Evolutionary conservation across 2,113 vertebrate species (phyloP).

Genomic region (Vulpes lagopus): DNA sequence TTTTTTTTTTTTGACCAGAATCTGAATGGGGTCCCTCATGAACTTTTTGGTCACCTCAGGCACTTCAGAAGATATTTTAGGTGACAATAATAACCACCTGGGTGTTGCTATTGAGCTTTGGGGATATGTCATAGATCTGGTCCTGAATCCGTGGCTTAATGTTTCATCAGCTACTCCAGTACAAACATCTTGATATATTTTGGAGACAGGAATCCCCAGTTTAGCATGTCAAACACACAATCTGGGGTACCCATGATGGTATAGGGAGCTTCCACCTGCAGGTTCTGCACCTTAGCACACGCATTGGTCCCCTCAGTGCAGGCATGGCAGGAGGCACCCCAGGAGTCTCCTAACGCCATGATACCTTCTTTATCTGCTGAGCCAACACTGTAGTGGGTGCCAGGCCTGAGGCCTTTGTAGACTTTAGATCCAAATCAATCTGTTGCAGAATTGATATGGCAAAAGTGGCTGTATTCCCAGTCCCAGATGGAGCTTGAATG

Average conservation of each 20-base stretch:
- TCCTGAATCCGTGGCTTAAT: neutral
- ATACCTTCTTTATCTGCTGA: slow-evolving; percentile 81
- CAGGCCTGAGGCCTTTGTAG: slow-evolving; percentile 89
- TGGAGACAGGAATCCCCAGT: neutral
- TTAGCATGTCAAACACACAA: neutral
- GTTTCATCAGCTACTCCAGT: neutral
- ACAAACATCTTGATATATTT: neutral
- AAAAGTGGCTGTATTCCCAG: slow-evolving; percentile 90
- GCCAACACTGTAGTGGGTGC: slow-evolving; percentile 90
- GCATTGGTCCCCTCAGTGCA: neutral
- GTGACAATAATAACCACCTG: slow-evolving; percentile 93
- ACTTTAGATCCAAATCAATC: slow-evolving; percentile 89
- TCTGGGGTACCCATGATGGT: neutral
- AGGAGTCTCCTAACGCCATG: neutral
- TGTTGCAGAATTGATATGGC: slow-evolving; percentile 91
- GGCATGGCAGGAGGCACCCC: neutral
- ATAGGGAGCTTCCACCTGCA: neutral
- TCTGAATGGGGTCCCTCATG: slow-evolving; percentile 92
- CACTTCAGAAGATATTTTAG: slow-evolving; percentile 93
- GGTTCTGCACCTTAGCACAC: neutral
- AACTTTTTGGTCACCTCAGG: slow-evolving; percentile 95
- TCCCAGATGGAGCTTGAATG: slow-evolving; percentile 90
- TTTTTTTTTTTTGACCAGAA: slow-evolving; percentile 89
- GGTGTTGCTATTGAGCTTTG: neutral
- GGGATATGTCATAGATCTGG: neutral